Base-by-base conservation (phyloP, 2,797 vertebrate species). In the Clarias laeviceps region DNA sequence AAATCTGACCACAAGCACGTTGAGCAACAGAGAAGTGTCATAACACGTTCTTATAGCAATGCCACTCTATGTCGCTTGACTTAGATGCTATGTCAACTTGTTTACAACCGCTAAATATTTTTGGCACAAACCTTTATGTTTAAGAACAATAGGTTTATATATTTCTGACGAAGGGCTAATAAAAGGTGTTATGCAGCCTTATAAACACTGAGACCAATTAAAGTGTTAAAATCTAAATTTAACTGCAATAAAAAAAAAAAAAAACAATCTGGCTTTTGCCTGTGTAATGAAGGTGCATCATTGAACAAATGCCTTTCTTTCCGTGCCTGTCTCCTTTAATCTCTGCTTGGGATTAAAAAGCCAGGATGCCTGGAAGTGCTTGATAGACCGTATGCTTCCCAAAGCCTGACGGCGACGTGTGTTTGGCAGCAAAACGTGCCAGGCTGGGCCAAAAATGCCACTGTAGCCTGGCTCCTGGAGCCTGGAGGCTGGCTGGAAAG, bases 261-360 rank as follows among this genome's bases (percentile, higher is more conserved):
- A 6, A 14, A 40, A 3, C 12, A 40, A 5, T 45, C n/a, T 17
- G 0, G 24, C 24, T n/a, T 72, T 15, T 45, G 22, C 9, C 5
- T 22, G 18, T 34, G 27, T 20, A 59, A 22, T 29, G 22, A 77
- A 78, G 17, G 7, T 20, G 50, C 70, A 27, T 32, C 27, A 12
- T 91, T 93, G 93, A 93, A 91, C 93, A 93, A 94, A 92, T 94
- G 92, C 92, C 1, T 80, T 87, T 83, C 85, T 88, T 85, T 87
- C 84, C 83, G 87, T 69, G 66, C 76, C 89, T 70, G 84, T 87
- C 85, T 74, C 77, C 85, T 90, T 89, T 90, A 80, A 90, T 89
- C 87, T 88, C 80, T 81, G 84, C 72, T 84, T 80, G 70, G 87
- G 87, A 89, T 89, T 87, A 89, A 86, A 88, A 89, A 85, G 82